Conservation (phyloP, 2,888 invertebrate species). For the Meloe dianella region DNA sequence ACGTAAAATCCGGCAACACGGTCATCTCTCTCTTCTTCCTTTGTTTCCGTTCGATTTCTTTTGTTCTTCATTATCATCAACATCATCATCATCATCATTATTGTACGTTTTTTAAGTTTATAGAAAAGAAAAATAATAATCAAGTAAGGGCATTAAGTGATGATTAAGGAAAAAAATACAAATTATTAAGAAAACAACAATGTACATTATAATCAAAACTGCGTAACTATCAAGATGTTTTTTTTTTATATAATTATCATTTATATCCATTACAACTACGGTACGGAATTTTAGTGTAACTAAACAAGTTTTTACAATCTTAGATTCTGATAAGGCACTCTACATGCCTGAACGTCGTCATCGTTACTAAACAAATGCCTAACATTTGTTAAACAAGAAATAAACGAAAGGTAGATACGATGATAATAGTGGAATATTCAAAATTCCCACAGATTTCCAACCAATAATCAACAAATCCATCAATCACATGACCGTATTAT, state of each 20-base stretch:
- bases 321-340: slow-evolving; percentile 37
- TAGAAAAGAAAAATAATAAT: no score
- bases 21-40: neutral
- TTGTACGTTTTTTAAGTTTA: neutral
- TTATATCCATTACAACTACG: neutral
- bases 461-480: neutral
- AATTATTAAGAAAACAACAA: neutral
- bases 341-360: slow-evolving; percentile 30
- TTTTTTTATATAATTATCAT: slow-evolving; percentile 1
- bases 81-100: neutral
- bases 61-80: slow-evolving; percentile 3
- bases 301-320: slow-evolving; percentile 29
- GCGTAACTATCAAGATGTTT: neutral
- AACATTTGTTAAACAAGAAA: no score
- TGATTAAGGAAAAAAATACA: no score
- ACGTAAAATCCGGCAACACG: slow-evolving; percentile 16
- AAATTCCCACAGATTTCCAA: neutral
- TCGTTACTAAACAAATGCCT: no score
- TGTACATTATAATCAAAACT: neutral
- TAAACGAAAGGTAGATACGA: no score
- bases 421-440: neutral
- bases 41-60: slow-evolving; percentile 13
- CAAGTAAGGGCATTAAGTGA: no score
- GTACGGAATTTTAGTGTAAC: slow-evolving; percentile 15
- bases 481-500: neutral